A percentile compares a stretch with the other conserved stretches of the same genome.
Evolutionary conservation across 2,797 vertebrate genomes (phyloP).

Genomic region (Alfaro cultratus): DNA sequence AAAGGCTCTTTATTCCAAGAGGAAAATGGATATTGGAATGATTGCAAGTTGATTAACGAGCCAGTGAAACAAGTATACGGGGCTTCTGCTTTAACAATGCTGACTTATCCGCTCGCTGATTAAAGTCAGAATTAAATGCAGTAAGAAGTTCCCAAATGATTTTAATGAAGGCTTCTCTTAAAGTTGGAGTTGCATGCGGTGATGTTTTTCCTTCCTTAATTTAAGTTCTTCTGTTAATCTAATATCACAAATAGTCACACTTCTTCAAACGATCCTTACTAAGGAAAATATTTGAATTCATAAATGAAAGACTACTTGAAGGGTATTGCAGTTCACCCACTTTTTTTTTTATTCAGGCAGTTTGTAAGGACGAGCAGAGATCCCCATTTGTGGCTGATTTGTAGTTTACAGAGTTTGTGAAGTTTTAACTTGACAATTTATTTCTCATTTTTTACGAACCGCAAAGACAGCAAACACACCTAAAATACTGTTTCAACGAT

Average conservation of each 20-base stretch:
- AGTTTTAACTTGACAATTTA: neutral
- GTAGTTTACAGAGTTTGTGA: neutral
- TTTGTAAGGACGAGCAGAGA: neutral
- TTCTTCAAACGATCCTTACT: constrained; percentile 25
- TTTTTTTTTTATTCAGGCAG: constrained; percentile 6
- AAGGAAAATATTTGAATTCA: constrained; percentile 31
- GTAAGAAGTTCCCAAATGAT: constrained; percentile 53
- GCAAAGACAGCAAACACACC: neutral
- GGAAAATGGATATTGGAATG: constrained; percentile 71
- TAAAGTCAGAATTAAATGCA: constrained; percentile 68
- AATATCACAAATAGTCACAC: neutral
- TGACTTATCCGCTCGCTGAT: constrained; percentile 67
- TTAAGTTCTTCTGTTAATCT: constrained; percentile 16
- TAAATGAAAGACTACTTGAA: constrained; percentile 26
- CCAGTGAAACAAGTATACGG: constrained; percentile 68
- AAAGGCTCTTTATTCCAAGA: constrained; percentile 75
- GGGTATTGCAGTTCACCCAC: constrained; percentile 3
- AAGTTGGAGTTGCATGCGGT: constrained; percentile 21
- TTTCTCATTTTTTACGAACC: neutral
- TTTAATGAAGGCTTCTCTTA: constrained; percentile 37
- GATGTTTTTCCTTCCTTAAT: constrained; percentile 19
- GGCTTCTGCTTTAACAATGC: constrained; percentile 68
- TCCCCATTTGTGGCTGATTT: neutral
- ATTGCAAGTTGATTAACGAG: constrained; percentile 78
- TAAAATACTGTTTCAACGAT: neutral